Percentiles rank a stretch among this genome's conserved stretches.
Conservation (phyloP, 2,113 vertebrate genomes). For the Bucco capensis region DNA sequence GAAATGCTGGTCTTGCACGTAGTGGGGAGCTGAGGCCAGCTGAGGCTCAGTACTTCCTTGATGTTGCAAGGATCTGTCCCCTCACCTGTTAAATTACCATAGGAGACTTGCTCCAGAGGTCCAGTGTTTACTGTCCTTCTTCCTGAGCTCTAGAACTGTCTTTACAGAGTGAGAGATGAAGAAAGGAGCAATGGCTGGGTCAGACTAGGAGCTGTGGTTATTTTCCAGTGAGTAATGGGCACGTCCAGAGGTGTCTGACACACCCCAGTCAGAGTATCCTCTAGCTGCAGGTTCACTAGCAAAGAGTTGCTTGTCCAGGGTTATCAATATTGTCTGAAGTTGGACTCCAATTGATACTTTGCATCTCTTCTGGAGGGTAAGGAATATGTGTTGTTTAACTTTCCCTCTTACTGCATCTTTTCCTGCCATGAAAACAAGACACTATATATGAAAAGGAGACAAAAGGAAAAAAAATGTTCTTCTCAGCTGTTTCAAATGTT, state of each 20-base stretch:
- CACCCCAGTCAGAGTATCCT: not conserved
- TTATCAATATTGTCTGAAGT: not conserved
- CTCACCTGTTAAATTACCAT: not conserved
- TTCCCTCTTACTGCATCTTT: not conserved
- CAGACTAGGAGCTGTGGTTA: not conserved
- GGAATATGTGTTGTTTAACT: not conserved
- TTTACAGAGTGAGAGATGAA: not conserved
- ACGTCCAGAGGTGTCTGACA: not conserved
- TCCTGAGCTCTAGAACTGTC: not conserved
- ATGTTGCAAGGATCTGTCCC: not conserved
- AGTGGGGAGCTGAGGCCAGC: not conserved
- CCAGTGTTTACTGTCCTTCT: not conserved
- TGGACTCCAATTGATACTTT: not conserved
- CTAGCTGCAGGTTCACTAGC: not conserved
- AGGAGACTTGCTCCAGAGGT: not conserved
- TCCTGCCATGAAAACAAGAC: not conserved
- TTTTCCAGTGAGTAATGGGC: not conserved
- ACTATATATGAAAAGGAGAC: not conserved
- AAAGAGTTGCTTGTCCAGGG: not conserved
- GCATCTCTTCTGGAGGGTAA: not conserved
- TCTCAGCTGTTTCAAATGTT: not conserved
- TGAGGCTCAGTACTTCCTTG: not conserved
- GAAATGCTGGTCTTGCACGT: not conserved
- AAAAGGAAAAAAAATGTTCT: not conserved
- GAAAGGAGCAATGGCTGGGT: not conserved